Evolutionary conservation across 2,797 vertebrate species (phyloP), one percentile per base, ranked within the genome.

Genomic region (Parotocinclus haroldoi): DNA sequence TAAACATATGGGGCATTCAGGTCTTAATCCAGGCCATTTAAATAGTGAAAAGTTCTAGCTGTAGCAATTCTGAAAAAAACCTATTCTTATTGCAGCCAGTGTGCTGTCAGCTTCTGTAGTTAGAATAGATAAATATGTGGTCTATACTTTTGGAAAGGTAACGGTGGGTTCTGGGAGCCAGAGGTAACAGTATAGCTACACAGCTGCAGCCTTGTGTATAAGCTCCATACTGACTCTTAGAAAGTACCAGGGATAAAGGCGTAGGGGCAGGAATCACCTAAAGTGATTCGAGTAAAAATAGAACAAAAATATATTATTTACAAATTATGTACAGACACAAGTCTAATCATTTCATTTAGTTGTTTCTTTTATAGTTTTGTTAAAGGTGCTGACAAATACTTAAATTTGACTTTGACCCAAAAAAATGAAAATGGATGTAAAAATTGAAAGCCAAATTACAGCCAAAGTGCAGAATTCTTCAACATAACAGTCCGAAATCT

Each of bases 161-260:
- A 86, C 81, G 81, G 82, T 87, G 85, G 83, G 80, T 81, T 83
- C 84, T 79, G 49, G 81, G 56, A 78, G 85, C 84, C 81, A 83
- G 86, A 37, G 69, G 88, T 88, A 91, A 91, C 84, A 58, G 81
- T 86, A 90, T 89, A 88, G 69, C 76, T 60, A 73, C 87, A 76
- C 88, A 90, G 88, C 89, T 88, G 90, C 85, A 84, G 83, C 78
- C 72, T 72, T 37, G 81, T 84, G 83, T 82, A 83, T 79, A 78
- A 53, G 72, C 61, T 60, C 44, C 70, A 78, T 74, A 74, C 78
- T 82, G 58, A 63, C 58, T 66, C 17, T 40, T 13, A 48, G 39
- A 19, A 44, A 64, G 66, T 11, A 12, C 59, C 13, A 38, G 49
- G 69, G 55, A 58, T 48, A n/a, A 60, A 44, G 17, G 51, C 56